Percentiles rank a stretch among this genome's conserved stretches.
These are phyloP conservation scores for Apteryx owenii DNA, from an alignment of 2,113 vertebrate species.

Conservation along the genomic window DNA sequence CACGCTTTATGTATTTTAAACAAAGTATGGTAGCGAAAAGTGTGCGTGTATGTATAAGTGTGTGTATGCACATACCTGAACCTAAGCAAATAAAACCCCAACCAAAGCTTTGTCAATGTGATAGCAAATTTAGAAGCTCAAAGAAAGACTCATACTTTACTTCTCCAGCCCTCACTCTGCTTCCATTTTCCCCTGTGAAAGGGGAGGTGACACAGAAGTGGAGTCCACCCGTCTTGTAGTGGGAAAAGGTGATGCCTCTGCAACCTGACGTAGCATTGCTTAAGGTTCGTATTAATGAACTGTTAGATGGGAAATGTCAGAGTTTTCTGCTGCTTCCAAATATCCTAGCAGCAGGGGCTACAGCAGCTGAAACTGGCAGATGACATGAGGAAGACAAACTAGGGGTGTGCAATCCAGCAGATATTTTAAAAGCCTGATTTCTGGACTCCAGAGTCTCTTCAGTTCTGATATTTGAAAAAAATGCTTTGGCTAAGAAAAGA, in stretches of 20 bases:
- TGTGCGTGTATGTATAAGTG: fast-evolving
- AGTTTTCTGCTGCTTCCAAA: background rate
- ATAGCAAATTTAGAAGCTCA: background rate
- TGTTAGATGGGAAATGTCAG: background rate
- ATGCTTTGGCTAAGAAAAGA: background rate
- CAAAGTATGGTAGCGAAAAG: background rate
- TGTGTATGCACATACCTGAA: background rate
- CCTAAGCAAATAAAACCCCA: background rate
- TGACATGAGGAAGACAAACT: background rate
- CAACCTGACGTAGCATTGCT: background rate
- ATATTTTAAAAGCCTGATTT: background rate
- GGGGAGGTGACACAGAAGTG: background rate
- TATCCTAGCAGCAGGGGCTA: background rate
- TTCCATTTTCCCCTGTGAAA: background rate
- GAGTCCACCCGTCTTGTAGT: fast-evolving
- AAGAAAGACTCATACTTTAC: background rate
- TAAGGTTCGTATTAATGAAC: background rate
- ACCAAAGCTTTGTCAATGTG: background rate
- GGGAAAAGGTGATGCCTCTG: background rate
- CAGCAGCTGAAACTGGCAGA: background rate
- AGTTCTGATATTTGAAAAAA: background rate
- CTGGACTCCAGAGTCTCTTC: background rate
- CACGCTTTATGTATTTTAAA: background rate
- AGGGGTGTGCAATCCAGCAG: background rate
- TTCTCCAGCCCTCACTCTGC: background rate